Evolutionary conservation across 1,140 invertebrate genomes (phyloP), one percentile per base, ranked within the genome.

Genomic region (Nasonia giraulti): DNA sequence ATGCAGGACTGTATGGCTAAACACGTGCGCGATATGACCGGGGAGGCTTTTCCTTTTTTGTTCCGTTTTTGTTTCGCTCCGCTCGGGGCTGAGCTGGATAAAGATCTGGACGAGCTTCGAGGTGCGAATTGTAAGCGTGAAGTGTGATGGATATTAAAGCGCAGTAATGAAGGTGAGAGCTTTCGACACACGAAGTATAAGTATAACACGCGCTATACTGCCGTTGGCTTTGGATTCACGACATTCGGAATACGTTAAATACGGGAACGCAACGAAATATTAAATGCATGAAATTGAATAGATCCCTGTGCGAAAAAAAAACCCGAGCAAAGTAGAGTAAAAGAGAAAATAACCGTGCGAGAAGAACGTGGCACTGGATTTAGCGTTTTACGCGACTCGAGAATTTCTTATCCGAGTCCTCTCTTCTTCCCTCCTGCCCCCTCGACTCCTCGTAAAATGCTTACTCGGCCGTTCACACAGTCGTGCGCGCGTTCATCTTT

Each of bases 391-490:
- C 74, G 68, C 81, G 78, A 86, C 84, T 86, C 47, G 66, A 84
- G 83, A 85, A 87, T 86, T 87, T 86, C 84, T 87, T 87, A 86
- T 86, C 87, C 83, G 23, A 37, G 73, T 33, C 69, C 55, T 27
- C 14, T 12, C 14, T 14, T 7, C 40, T 73, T 69, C 10, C n/a
- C 27, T 62, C 31, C 20, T 27, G 47, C 33, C 33, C 33, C 4
- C 37, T 40, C 44, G 6, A 50, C 80, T 76, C 74, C 84, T 86
- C 84, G 82, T 86, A 87, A 88, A 88, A 87, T 88, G 86, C 86
- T 87, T 87, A 87, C 84, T 86, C 76, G 66, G 31, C 50, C 80
- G 80, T 82, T 82, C 68, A n/a, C 23, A 69, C 27, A 27, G 68
- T 73, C 20, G 3, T 69, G 11, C 77, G 62, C 55, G 62, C 55